Evolutionary conservation across 1,140 invertebrate genomes (phyloP), one percentile per base, ranked within the genome.

Genomic region (Lepidurus couesii): DNA sequence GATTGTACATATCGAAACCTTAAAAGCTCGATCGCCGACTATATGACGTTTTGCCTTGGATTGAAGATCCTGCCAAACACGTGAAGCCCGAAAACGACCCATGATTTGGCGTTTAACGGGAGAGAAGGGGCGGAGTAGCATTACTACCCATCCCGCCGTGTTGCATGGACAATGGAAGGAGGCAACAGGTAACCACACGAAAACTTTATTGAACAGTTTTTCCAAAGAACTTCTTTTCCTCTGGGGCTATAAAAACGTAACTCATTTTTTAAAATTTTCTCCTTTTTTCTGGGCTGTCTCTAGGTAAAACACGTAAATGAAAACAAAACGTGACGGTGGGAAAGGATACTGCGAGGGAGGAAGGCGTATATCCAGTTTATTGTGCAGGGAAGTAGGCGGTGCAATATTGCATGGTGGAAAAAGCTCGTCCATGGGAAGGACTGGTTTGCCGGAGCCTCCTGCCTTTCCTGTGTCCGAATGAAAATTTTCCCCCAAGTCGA

Each of bases 51-150:
- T 65, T 65, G 8, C 8, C 21, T 21, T 3, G 16, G 16, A n/a
- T 65, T 65, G 21, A 7, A 16, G 8, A 65, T 65, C 53, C 53
- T 7, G 53, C 16, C 53, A 21, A 65, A 65, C 53, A 65, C 16
- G 16, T 65, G 9, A 65, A 65, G 53, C 53, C 53, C 34, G 34
- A 65, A 65, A 65, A 21, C 21, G 53, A 65, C 21, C 53, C 53
- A 65, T 65, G 53, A 65, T n/a, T 65, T 65, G 53, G 53, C 53
- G 53, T 65, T 65, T 65, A 65, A 65, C 53, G 53, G 53, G 53
- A 65, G 53, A 65, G 53, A 21, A 65, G 53, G 53, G 53, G 53
- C 53, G 53, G 53, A 21, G 53, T 21, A 7, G 53, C 0, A 21
- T 34, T 16, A 65, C 53, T 65, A 65, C 53, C 53, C 53, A 65